These are phyloP conservation scores for Nyctalus aviator DNA, from an alignment of 2,797 vertebrate species.

Conservation along the genomic window DNA sequence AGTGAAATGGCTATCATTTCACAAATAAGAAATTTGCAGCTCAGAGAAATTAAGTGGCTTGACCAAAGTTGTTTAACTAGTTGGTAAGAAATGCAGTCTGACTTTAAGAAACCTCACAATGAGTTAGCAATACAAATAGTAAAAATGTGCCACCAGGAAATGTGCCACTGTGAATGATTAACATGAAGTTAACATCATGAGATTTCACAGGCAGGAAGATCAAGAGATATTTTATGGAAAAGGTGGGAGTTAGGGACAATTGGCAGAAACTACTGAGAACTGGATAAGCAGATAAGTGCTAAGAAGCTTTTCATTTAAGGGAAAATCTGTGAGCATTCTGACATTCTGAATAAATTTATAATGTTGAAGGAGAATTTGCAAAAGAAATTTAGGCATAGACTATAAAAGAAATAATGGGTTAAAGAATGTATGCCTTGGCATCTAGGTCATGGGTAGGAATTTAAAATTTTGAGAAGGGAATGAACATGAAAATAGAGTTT, in stretches of 20 bases:
- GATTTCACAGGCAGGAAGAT: background rate
- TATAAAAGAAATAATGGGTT: background rate
- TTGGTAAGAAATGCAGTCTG: constrained; percentile 1
- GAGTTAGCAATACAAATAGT: background rate
- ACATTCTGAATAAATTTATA: background rate
- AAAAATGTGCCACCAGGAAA: constrained; percentile 21
- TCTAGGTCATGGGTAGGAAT: background rate
- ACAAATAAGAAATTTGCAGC: background rate
- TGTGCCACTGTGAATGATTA: background rate
- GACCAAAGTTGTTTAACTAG: background rate
- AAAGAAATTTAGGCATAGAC: background rate
- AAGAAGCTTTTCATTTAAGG: background rate
- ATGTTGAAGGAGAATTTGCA: background rate
- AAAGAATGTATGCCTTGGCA: background rate
- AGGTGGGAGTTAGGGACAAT: background rate
- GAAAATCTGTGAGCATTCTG: background rate
- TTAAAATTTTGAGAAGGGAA: background rate
- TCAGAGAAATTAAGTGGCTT: constrained; percentile 5
- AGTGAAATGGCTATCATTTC: constrained; percentile 30
- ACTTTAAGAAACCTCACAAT: background rate
- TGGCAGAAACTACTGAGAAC: background rate
- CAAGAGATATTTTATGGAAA: constrained; percentile 10
- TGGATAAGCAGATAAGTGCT: background rate
- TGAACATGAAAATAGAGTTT: background rate
- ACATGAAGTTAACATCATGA: background rate